phyloP scores from a whole-genome alignment of 2,113 vertebrate genomes.

The Hystrix cristata region DNA sequence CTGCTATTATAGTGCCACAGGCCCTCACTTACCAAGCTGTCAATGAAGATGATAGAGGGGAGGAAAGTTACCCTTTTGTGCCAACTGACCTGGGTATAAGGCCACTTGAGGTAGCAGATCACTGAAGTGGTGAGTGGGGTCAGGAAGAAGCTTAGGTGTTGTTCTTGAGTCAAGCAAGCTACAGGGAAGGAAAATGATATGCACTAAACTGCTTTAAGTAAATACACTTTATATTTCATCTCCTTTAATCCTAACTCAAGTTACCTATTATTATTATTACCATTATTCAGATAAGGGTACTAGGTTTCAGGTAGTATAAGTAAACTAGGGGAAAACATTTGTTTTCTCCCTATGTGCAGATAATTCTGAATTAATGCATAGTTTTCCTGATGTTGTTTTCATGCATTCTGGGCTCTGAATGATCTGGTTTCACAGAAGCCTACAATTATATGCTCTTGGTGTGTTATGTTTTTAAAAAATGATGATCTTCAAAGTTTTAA shows the following conservation, averaged over 20 bases:
- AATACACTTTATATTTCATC: background rate
- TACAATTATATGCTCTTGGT: background rate
- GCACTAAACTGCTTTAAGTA: background rate
- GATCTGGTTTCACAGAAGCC: background rate
- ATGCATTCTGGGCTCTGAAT: background rate
- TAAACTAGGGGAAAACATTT: background rate
- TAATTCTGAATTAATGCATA: background rate
- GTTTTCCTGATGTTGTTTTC: background rate
- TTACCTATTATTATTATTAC: background rate
- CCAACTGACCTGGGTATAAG: background rate
- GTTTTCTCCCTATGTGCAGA: background rate
- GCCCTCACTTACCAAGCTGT: background rate
- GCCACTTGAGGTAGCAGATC: background rate
- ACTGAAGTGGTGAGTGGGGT: background rate
- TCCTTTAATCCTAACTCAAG: background rate
- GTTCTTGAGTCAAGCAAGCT: background rate
- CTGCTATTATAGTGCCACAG: background rate
- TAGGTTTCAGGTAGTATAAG: background rate
- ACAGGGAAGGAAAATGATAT: background rate
- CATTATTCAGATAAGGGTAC: background rate
- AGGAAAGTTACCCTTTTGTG: background rate
- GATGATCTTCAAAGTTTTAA: background rate
- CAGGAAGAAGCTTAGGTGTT: background rate
- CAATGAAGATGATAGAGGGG: background rate
- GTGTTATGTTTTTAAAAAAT: background rate